These are phyloP conservation scores for Lepidocyrtinus sp. DNA, from an alignment of 2,888 invertebrate species.

Conservation along the genomic window DNA sequence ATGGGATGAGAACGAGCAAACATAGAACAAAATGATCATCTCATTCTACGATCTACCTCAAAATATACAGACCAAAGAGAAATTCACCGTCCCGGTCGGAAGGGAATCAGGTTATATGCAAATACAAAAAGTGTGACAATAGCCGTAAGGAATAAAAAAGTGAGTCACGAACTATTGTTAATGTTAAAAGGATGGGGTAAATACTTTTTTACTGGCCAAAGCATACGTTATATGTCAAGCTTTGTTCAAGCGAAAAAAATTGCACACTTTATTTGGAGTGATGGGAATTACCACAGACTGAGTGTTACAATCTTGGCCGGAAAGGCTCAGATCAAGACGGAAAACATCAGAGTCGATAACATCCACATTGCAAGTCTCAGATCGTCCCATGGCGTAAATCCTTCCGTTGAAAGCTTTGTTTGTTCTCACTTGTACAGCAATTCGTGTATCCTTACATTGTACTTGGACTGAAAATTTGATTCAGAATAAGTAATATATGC, in stretches of 20 bases:
- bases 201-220: neutral
- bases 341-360: constrained; percentile 94
- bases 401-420: constrained; percentile 96
- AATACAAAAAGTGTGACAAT: constrained; percentile 23
- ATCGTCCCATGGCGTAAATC: constrained; percentile 92
- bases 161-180: constrained; percentile 86
- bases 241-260: constrained; percentile 8
- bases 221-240: neutral
- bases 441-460: constrained; percentile 94
- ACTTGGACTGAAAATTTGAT: constrained; percentile 81
- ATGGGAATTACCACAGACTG: constrained; percentile 87
- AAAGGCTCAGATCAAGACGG: constrained; percentile 92
- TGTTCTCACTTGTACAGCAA: constrained; percentile 92
- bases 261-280: constrained; percentile 49
- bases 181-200: neutral
- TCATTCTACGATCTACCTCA: too few relatives aligned
- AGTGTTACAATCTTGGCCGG: constrained; percentile 94
- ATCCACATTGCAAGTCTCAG: constrained; percentile 95
- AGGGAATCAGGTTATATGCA: constrained; percentile 35
- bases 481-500: constrained; percentile 5
- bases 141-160: constrained; percentile 34
- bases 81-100: constrained; percentile 24
- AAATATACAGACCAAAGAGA: neutral
- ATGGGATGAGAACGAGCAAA: neutral
- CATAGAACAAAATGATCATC: constrained; percentile 3